Evolutionary conservation across 2,797 vertebrate species (phyloP).

Genomic region (Chelon labrosus): DNA sequence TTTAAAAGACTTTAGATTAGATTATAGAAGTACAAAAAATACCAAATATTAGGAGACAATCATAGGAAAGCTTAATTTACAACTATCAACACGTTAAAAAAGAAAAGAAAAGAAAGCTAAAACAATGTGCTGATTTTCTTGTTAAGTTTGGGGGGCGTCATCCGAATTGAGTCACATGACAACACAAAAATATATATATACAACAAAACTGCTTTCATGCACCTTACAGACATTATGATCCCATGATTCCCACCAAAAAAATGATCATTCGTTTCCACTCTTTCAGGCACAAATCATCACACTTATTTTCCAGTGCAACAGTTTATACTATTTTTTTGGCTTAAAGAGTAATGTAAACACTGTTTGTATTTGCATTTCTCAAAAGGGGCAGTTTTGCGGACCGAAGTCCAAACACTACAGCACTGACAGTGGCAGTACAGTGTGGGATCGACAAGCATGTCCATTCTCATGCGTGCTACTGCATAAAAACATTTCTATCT

Average conservation of each 20-base stretch:
- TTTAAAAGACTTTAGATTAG: conserved; percentile 42
- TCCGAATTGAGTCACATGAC: conserved; percentile 8
- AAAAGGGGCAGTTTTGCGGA: conserved; percentile 16
- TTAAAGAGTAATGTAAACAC: conserved; percentile 49
- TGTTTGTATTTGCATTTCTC: conserved; percentile 33
- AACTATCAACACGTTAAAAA: conserved; percentile 49
- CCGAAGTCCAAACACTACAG: background rate
- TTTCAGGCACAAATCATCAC: conserved; percentile 37
- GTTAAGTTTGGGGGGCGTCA: conserved; percentile 11
- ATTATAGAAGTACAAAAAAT: conserved; percentile 57
- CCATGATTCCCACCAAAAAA: conserved; percentile 1
- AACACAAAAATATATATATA: conserved; percentile 5
- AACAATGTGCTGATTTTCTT: conserved; percentile 31
- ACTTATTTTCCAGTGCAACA: conserved; percentile 34
- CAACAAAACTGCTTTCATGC: conserved; percentile 15
- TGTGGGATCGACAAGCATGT: conserved; percentile 21
- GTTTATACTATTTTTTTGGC: conserved; percentile 18
- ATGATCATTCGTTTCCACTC: conserved; percentile 23
- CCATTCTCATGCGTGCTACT: background rate
- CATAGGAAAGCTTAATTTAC: conserved; percentile 47
- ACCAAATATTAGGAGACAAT: conserved; percentile 40
- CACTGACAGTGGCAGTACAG: background rate
- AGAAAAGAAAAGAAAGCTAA: conserved; percentile 27
- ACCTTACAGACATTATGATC: conserved; percentile 3
- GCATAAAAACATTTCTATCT: background rate